Base-by-base conservation (phyloP, 2,888 invertebrate genomes). In the Tineola bisselliella region DNA sequence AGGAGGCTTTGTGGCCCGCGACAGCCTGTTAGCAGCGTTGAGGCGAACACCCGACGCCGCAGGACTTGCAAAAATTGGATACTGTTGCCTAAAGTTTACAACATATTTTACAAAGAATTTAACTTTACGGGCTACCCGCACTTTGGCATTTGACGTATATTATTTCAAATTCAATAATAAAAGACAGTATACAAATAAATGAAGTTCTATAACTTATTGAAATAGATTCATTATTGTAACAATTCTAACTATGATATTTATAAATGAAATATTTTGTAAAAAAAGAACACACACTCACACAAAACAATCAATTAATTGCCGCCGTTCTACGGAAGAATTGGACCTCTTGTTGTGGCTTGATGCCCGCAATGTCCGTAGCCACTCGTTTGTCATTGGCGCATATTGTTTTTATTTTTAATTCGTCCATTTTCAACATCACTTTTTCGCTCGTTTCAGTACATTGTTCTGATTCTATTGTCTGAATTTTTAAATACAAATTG, bases 1-100 rank as follows among this genome's bases (percentile, higher is more conserved):
- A 84, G 75, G 72, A 71, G 76, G 77, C 81, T 84, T 84, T 84
- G 84, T 80, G 77, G 80, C 70, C 71, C 75, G 73, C 78, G 76
- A 77, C 79, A 77, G 79, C 77, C 79, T 75, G 76, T 76, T 75
- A 74, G 76, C 71, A 73, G 72, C 73, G 65, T 66, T 70, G 73
- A 58, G 58, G 58, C 58, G 58, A 33, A 75, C 73, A 77, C 77
- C 77, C 64, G 60, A 65, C 76, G 71, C 70, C 74, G 72, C 74
- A 73, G 73, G 79, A 81, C 81, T 82, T 81, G 75, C 73, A 73
- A 80, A 82, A 83, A 81, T 80, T 79, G 76, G 75, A 73, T 66
- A 68, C 71, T 58, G 54, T 48, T 3, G 48, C 15, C 48, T 48
- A n/a, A 48, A 3, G 5, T 48, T 17, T 15, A 13, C 38, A 38